Base-by-base conservation (phyloP, 2,113 vertebrate genomes). In the Siniperca knerii region DNA sequence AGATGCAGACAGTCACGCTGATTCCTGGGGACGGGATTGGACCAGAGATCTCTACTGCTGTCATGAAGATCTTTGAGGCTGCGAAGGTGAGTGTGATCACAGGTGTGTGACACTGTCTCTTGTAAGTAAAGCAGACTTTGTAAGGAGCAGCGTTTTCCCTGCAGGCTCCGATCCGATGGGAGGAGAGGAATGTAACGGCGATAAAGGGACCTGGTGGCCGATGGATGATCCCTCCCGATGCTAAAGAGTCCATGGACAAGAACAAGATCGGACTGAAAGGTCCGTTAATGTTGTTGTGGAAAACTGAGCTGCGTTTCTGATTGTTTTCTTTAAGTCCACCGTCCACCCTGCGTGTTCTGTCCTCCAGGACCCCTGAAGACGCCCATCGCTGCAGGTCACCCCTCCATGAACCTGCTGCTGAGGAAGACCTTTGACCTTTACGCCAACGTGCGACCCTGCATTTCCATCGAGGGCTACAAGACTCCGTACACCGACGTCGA, bases 251-350 rank as follows among this genome's bases (percentile, higher is more conserved):
- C 23, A 99, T 99, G 98, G 97, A 99, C 93, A 96, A 93, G 91
- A 98, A 96, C 94, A 98, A 98, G 95, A 99, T 99, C 75, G 98
- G 98, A 40, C 92, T 99, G 69, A 99, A 99, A 96, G 98, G 98
- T 99, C 92, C 0, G 68, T 4, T 8, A 0, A 6, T 1, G 6
- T 6, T 13, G 0, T 2, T 12, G 8, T 21, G 0, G 33, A 0
- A 16, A 3, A 6, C 9, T 25, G 12, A 42, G 50, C 11, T 25
- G 11, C 46, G 13, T 1, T 16, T 48, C 46, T 15, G 46, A 48
- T 15, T 1, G 1, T 33, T 20, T 8, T 60, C 13, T 25, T 18
- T 44, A 6, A 18, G 11, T 4, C 9, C 13, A 18, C 20, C 6
- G 1, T 1, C 33, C 29, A 0, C 4, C 3, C 35, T 46, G 64